These are phyloP conservation scores for Vulpes ferrilata DNA, from an alignment of 2,113 vertebrate genomes.

Conservation along the genomic window DNA sequence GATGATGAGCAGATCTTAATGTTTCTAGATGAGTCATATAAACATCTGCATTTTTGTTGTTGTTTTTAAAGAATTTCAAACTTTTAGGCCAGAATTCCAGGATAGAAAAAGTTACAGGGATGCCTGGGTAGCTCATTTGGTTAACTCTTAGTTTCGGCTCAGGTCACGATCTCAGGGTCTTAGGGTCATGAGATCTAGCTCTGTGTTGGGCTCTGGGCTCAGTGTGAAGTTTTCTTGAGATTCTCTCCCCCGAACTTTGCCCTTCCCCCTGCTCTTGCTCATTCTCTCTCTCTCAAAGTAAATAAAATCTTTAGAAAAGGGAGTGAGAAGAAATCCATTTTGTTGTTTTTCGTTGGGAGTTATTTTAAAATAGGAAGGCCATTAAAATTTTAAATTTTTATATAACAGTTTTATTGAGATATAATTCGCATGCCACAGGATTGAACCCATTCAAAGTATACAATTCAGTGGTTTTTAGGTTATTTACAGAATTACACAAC, in stretches of 20 bases:
- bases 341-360: not conserved
- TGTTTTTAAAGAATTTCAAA: constrained; percentile 44
- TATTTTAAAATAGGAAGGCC: constrained; percentile 40
- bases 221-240: not conserved
- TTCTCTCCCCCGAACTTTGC: not conserved
- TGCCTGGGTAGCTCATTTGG: not conserved
- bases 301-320: not conserved
- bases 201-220: not conserved
- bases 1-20: not conserved
- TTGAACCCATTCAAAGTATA: constrained; percentile 19
- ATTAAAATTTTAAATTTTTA: constrained; percentile 14
- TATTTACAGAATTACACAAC: not conserved
- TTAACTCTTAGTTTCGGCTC: not conserved
- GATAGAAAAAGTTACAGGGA: not conserved
- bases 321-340: constrained; percentile 31
- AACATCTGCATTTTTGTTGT: not conserved
- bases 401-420: constrained; percentile 44
- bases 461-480: constrained; percentile 16
- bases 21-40: constrained; percentile 35
- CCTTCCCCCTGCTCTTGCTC: not conserved
- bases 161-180: not conserved
- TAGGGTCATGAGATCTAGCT: not conserved
- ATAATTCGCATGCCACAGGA: not conserved
- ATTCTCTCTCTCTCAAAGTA: not conserved
- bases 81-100: not conserved